Percentiles rank a stretch among this genome's conserved stretches.
Conservation (phyloP, 2,888 invertebrate genomes). For the Pseudococcus longispinus region DNA sequence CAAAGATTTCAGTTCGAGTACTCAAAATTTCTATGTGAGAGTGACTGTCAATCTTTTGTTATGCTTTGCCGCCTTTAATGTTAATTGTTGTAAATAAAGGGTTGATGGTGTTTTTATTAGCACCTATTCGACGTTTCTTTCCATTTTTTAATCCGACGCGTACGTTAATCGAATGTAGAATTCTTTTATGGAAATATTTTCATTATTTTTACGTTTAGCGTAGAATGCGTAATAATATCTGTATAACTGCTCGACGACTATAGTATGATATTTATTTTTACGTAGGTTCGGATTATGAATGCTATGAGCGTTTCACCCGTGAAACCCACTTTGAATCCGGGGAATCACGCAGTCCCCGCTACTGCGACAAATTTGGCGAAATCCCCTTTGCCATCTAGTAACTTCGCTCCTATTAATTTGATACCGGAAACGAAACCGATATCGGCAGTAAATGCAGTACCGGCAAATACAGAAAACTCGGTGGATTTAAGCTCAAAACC, state of each 20-base stretch:
- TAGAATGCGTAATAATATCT: neutral
- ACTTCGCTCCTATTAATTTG: conserved; percentile 36
- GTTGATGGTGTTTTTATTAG: neutral
- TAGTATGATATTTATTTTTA: neutral
- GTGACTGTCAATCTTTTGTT: neutral
- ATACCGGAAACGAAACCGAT: conserved; percentile 47
- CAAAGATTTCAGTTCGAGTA: neutral
- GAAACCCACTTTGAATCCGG: conserved; percentile 58
- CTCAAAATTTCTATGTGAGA: neutral
- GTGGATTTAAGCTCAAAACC: conserved; percentile 58
- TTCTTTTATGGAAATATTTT: neutral
- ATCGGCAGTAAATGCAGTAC: conserved; percentile 19
- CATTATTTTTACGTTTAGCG: neutral
- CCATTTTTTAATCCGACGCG: neutral
- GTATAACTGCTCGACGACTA: neutral
- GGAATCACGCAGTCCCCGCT: conserved; percentile 41
- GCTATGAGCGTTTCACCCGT: conserved; percentile 61
- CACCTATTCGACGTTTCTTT: neutral
- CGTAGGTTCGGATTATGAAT: conserved; percentile 58
- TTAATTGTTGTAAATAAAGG: conserved; percentile 33
- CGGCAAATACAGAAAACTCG: conserved; percentile 60
- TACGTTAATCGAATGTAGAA: neutral
- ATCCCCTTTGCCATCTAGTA: conserved; percentile 22
- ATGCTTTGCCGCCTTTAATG: conserved; percentile 47
- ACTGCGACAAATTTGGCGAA: conserved; percentile 40